Evolutionary conservation across 2,888 invertebrate species (phyloP), one percentile per base, ranked within the genome.

Genomic region (Plagiodera versicolora): DNA sequence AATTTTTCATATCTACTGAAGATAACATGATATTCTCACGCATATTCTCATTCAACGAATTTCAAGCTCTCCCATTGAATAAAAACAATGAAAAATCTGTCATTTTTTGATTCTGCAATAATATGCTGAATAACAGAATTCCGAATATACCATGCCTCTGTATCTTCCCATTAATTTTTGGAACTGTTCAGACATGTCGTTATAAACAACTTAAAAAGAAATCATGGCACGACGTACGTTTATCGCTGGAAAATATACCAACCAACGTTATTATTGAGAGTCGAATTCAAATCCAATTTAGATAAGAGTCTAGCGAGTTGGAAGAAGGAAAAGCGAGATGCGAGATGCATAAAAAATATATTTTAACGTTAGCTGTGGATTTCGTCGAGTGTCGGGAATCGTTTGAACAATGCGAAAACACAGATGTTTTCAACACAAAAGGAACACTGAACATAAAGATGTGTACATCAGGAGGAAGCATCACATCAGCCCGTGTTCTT

Each of bases 211-310:
- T 39, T 14, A 39, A 14, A 39, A 39, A 39, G 39, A 14, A 39
- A 39, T 39, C 14, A 39, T 14, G 14, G 14, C 4, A 3, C 39
- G 14, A 14, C 1, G 14, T 39, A 39, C 11, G 39, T 11, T 9
- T n/a, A 14, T 14, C 10, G 35, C 35, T 30, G 20, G 47, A 58
- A 49, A 32, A 49, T 54, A 49, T 24, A 54, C 44, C 45, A 39
- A 54, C 44, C 45, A 39, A 19, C 44, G 24, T 39, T 39, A 39
- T 39, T 14, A 39, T 39, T 39, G 14, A 14, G 39, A 39, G 3
- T 39, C 35, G 50, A 58, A 57, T 54, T 55, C 16, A 18, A 44
- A 54, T 54, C 45, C 54, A 54, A 54, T 54, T 54, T 39, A 24
- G 54, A 54, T 54, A 39, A 54, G 45, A 39, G 44, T 45, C 45